Evolutionary conservation across 2,797 vertebrate species (phyloP), one percentile per base, ranked within the genome.

Genomic region (Pipistrellus nathusii): DNA sequence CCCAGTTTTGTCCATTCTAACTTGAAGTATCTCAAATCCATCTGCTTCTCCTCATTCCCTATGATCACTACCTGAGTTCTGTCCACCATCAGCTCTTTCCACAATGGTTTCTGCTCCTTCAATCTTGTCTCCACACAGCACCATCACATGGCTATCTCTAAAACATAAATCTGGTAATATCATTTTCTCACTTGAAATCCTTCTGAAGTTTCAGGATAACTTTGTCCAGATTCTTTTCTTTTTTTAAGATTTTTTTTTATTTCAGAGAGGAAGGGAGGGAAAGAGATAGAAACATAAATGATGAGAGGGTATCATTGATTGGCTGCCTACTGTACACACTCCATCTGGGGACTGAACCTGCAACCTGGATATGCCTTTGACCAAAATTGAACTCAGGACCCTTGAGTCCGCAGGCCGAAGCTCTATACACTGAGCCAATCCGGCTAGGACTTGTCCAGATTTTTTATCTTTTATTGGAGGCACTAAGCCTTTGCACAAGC

Each of bases 201-300:
- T 86, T 81, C 69, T 17, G 53, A 38, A 57, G 71, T 78, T 81
- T 94, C 62, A 77, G 69, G 21, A 72, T 41, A 94, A 51, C 23
- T 68, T 44, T 32, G 20, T n/a, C 17, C 68, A 76, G 59, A 75
- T 57, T 85, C 46, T 82, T 76, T 62, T 55, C 17, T 53, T 59
- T 59, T 59, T 12, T 2, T 5, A 27, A 27, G 27, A 59, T 13
- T 27, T 59, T 53, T 51, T 53, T 53, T 27, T 59, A 27, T 59
- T 59, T 59, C 57, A 59, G 57, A 59, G 57, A 59, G 25, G 57
- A 59, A 59, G 25, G 25, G 25, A 59, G 11, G 27, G 11, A 11
- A 59, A 59, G 57, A 27, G 10, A 57, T 12, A 27, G 21, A 57
- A 59, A 59, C 5, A 59, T 27, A 25, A 59, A 27, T 59, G 57